Evolutionary conservation across 2,113 vertebrate species (phyloP).

Genomic region (Porphyrio hochstetteri): DNA sequence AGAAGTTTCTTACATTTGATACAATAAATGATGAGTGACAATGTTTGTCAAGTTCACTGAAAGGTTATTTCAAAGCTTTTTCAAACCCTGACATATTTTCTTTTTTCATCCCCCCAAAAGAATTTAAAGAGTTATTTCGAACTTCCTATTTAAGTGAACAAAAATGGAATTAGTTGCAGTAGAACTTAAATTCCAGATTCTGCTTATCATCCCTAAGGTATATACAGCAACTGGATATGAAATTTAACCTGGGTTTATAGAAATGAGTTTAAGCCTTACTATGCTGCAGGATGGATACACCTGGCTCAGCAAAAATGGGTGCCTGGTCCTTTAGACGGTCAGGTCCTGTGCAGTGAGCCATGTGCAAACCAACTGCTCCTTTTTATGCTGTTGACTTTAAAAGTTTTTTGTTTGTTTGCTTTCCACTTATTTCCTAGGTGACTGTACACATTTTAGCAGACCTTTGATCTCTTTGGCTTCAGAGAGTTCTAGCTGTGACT

Average conservation of each 20-base stretch:
- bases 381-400: neutral
- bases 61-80: neutral
- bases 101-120: neutral
- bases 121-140: neutral
- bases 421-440: neutral
- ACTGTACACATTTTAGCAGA: neutral
- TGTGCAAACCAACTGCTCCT: accelerated
- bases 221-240: neutral
- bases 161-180: neutral
- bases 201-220: neutral
- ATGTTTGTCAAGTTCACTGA: neutral
- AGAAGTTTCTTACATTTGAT: neutral
- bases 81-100: neutral
- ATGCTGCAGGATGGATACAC: neutral
- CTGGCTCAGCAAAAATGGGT: neutral
- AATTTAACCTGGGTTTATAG: neutral
- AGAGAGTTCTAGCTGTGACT: neutral
- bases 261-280: neutral
- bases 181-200: neutral
- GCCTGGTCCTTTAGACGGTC: neutral
- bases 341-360: neutral
- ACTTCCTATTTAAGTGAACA: neutral
- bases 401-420: neutral
- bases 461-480: neutral
- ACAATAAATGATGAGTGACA: neutral